Conservation (phyloP, 2,888 invertebrate species). For the Synanthedon myopaeformis region DNA sequence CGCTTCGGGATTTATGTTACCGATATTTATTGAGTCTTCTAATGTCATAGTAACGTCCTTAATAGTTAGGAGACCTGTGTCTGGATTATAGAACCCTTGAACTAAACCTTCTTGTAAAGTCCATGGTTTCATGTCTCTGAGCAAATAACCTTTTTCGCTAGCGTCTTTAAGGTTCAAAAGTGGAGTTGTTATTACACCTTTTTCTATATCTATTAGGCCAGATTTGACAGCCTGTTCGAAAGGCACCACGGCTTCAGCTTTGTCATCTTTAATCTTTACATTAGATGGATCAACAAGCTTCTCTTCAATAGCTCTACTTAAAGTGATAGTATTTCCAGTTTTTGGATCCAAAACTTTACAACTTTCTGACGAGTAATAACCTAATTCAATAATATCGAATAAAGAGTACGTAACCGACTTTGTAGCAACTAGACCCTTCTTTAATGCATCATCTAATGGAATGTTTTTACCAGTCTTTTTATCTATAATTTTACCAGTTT, state of each 20-base stretch:
- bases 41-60: constrained; percentile 77
- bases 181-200: constrained; percentile 78
- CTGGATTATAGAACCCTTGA: constrained; percentile 82
- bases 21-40: constrained; percentile 79
- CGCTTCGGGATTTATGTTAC: constrained; percentile 81
- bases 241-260: constrained; percentile 74
- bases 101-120: constrained; percentile 86
- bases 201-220: constrained; percentile 77
- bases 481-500: constrained; percentile 79
- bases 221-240: constrained; percentile 77
- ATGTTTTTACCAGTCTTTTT: constrained; percentile 78
- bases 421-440: constrained; percentile 78
- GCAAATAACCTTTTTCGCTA: constrained; percentile 82
- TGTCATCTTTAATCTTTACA: constrained; percentile 80
- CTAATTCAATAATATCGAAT: constrained; percentile 79
- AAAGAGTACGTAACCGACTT: constrained; percentile 78
- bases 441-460: constrained; percentile 77
- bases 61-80: constrained; percentile 78
- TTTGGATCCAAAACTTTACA: constrained; percentile 83
- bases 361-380: constrained; percentile 80
- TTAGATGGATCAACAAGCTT: constrained; percentile 79
- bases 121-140: constrained; percentile 83
- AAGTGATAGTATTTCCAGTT: constrained; percentile 78
- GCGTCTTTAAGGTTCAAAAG: constrained; percentile 82
- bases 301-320: constrained; percentile 79